Percentiles rank a stretch among this genome's conserved stretches.
Conservation (phyloP, 2,113 vertebrate genomes). For the Equus quagga region DNA sequence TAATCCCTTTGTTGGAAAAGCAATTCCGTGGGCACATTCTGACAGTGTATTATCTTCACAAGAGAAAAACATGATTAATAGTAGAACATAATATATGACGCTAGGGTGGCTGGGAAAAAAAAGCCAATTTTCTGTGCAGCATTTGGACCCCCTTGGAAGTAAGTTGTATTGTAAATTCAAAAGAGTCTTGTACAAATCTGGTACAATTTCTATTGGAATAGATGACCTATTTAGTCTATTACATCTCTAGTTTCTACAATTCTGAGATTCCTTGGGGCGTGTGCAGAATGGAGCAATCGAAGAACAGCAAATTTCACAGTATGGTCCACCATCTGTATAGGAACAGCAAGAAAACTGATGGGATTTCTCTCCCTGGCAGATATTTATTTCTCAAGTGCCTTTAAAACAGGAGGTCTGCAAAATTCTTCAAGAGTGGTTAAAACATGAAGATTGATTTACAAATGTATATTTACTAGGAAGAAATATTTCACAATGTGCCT, state of each 20-base stretch:
- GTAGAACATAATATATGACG: constrained; percentile 60
- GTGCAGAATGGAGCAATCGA: constrained; percentile 76
- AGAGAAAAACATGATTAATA: constrained; percentile 71
- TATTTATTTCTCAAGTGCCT: constrained; percentile 80
- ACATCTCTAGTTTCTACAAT: constrained; percentile 71
- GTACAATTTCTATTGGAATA: constrained; percentile 78
- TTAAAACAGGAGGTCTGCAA: constrained; percentile 76
- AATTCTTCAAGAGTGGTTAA: constrained; percentile 78
- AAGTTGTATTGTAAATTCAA: constrained; percentile 77
- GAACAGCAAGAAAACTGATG: constrained; percentile 76
- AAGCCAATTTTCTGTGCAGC: constrained; percentile 68
- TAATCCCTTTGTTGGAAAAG: constrained; percentile 57
- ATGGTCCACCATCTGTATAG: constrained; percentile 80
- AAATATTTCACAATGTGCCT: constrained; percentile 84
- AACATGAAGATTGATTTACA: constrained; percentile 86
- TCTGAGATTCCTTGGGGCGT: constrained; percentile 77
- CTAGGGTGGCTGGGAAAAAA: constrained; percentile 29
- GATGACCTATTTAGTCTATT: constrained; percentile 81
- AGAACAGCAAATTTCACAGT: constrained; percentile 81
- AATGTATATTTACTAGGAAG: constrained; percentile 76
- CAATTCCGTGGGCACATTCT: constrained; percentile 22
- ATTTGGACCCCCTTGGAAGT: constrained; percentile 69
- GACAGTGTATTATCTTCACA: constrained; percentile 63
- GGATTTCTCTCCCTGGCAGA: constrained; percentile 76
- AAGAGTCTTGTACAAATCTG: constrained; percentile 73